Conservation (phyloP, 2,888 invertebrate genomes). For the Artemia sp. region DNA sequence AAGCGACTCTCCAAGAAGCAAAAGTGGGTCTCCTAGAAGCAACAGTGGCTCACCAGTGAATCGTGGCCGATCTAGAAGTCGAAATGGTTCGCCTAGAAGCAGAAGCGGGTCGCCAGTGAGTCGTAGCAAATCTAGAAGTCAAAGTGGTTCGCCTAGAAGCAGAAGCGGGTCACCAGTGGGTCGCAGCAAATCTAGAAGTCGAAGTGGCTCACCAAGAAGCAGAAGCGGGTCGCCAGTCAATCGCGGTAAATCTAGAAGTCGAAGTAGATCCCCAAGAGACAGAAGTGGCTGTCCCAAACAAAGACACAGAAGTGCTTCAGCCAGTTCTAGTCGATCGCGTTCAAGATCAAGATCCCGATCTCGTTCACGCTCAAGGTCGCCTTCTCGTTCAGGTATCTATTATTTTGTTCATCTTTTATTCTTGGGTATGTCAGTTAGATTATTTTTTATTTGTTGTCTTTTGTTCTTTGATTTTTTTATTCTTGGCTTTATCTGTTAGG, state of each 20-base stretch:
- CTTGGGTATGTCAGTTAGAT: slow-evolving; percentile 7
- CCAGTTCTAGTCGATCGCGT: slow-evolving; percentile 19
- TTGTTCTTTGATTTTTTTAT: neutral
- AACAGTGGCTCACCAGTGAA: too few species aligned
- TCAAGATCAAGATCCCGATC: slow-evolving; percentile 29
- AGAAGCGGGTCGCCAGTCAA: slow-evolving; percentile 28
- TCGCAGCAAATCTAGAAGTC: neutral
- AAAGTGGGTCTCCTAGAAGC: slow-evolving; percentile 20
- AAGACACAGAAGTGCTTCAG: slow-evolving; percentile 5
- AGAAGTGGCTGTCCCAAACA: slow-evolving; percentile 21
- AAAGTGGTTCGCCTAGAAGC: slow-evolving; percentile 27
- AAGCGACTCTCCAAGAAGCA: slow-evolving; percentile 24
- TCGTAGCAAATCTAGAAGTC: slow-evolving; percentile 9
- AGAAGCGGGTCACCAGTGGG: slow-evolving; percentile 28
- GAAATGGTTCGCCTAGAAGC: slow-evolving; percentile 24
- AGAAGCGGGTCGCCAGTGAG: slow-evolving; percentile 22
- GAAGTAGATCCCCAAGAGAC: slow-evolving; percentile 24
- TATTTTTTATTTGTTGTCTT: slow-evolving; percentile 17
- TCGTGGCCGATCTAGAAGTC: slow-evolving; percentile 16
- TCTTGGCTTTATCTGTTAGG: slow-evolving; percentile 16
- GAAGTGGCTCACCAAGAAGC: slow-evolving; percentile 26
- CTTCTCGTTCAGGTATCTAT: slow-evolving; percentile 19
- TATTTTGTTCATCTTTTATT: neutral
- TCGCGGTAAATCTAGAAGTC: slow-evolving; percentile 25
- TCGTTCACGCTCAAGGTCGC: slow-evolving; percentile 23